Conservation (phyloP, 2,888 invertebrate genomes). For the Operophtera brumata region DNA sequence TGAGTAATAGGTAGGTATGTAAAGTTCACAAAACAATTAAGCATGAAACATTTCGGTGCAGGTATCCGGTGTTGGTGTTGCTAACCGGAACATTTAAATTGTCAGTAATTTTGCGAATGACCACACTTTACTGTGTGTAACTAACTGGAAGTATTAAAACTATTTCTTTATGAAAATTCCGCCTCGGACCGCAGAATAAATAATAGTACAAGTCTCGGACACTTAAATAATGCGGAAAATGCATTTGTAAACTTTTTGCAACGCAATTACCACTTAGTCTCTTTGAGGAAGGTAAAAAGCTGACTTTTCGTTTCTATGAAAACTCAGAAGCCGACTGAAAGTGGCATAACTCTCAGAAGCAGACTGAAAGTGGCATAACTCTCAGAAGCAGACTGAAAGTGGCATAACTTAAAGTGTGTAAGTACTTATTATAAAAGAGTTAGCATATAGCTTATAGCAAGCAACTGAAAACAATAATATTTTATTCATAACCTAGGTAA, state of each 20-base stretch:
- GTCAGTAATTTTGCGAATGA: conserved; percentile 36
- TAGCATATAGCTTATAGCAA: neutral
- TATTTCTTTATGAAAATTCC: conserved; percentile 30
- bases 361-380: too few relatives aligned
- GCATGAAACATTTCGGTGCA: conserved; percentile 16
- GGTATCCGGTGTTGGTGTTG: conserved; percentile 11
- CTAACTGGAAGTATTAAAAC: conserved; percentile 28
- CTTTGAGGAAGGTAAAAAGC: conserved; percentile 11
- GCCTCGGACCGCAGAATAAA: too few relatives aligned
- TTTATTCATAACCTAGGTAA: too few relatives aligned
- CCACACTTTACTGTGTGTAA: conserved; percentile 32
- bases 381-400: too few relatives aligned
- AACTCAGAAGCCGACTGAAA: too few relatives aligned
- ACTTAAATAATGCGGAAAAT: conserved; percentile 32
- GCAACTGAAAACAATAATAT: neutral
- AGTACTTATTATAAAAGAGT: neutral
- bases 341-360: too few relatives aligned
- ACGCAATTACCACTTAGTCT: conserved; percentile 18
- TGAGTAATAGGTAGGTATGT: neutral
- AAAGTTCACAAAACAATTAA: conserved; percentile 14
- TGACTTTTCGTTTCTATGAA: conserved; percentile 8
- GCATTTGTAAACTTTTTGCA: conserved; percentile 27
- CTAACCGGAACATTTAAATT: conserved; percentile 39
- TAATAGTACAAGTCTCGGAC: too few relatives aligned
- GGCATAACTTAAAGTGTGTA: neutral